Base-by-base conservation (phyloP, 2,113 vertebrate species). In the Tapirus terrestris region DNA sequence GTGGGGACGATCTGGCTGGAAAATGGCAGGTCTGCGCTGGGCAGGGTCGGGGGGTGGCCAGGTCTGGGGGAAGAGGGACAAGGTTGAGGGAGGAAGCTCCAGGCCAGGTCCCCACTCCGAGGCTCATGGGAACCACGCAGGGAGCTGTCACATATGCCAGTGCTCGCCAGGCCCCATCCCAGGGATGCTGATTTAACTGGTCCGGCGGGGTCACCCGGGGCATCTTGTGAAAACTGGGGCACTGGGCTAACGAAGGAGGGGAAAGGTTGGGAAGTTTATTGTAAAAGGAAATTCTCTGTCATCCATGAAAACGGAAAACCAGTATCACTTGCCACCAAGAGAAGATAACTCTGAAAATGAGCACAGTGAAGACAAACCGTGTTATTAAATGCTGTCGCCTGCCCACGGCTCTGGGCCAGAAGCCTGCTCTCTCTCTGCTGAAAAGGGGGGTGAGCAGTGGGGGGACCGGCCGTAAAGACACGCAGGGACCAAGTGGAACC, bases 381-480 rank as follows among this genome's bases (percentile, higher is more conserved):
- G 23, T 21, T 3, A 1, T 11, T 14, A 39, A 17, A 14, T 18
- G 2, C 33, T 0, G 23, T 1, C 8, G 56, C 56, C 82, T 33
- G 81, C 56, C 36, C 79, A 0, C 0, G 29, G 2, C 51, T 10
- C 25, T 8, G 36, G 17, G 36, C 70, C 36, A 0, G 60, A 53
- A 2, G 17, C 36, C 73, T 27, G 5, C 18, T 25, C 9, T 17
- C 39, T 18, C 61, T 8, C 27, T 23, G 39, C 17, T 4, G 1
- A 3, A 5, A 33, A 17, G 0, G 23, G 45, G 58, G 11, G 0
- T 14, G 4, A 25, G 83, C 48, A 68, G 67, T 16, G 8, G 20
- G 2, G 0, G 58, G 36, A 33, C 13, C 4, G 0, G 48, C n/a
- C 8, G 1, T 0, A 0, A 11, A 25, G 68, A 70, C 17, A 4